Percentiles rank a stretch among this genome's conserved stretches.
Evolutionary conservation across 2,797 vertebrate species (phyloP).

Genomic region (Okamejei kenojei): DNA sequence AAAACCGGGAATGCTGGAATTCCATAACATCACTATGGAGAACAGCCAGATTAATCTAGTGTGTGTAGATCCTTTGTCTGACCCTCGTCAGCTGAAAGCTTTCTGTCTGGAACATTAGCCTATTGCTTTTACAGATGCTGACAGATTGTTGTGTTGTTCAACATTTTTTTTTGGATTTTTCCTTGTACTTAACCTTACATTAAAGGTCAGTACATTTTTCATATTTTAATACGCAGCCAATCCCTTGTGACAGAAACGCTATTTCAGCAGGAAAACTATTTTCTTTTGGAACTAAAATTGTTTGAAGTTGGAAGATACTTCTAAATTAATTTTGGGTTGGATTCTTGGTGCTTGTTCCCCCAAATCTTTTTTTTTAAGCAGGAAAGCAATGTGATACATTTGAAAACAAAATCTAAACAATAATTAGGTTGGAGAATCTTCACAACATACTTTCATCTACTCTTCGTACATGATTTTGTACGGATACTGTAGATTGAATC

Average conservation of each 20-base stretch:
- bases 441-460: background rate
- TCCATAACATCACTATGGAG: background rate
- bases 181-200: background rate
- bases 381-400: background rate
- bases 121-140: background rate
- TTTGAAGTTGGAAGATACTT: background rate
- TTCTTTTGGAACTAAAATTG: conserved; percentile 15
- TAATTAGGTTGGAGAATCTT: background rate
- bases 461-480: background rate
- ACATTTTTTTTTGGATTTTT: background rate
- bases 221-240: background rate
- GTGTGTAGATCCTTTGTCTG: background rate
- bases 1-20: background rate
- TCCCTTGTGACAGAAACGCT: background rate
- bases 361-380: background rate
- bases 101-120: background rate
- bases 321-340: conserved; percentile 7
- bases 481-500: background rate
- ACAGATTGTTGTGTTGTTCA: background rate
- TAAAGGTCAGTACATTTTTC: background rate
- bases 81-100: background rate
- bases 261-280: conserved; percentile 10
- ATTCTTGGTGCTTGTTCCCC: background rate
- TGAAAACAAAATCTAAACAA: background rate
- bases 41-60: background rate